Percentiles rank a stretch among this genome's conserved stretches.
Conservation (phyloP, 2,113 vertebrate species). For the Notiomystis cincta region DNA sequence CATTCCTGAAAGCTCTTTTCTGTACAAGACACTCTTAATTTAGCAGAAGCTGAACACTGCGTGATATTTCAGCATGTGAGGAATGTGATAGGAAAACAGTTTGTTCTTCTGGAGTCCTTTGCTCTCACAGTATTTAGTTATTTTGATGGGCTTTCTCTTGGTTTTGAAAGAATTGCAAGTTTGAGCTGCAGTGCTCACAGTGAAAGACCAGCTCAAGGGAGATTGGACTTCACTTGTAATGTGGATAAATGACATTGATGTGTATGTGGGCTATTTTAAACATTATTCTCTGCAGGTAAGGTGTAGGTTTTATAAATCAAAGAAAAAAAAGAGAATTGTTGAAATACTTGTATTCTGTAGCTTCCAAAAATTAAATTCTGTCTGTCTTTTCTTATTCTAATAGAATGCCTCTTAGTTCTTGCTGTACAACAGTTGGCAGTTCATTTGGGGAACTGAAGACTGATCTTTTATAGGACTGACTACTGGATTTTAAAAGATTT, state of each 20-base stretch:
- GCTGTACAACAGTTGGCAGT: not conserved
- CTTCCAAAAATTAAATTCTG: not conserved
- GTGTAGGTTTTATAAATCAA: not conserved
- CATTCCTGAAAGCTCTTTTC: not conserved
- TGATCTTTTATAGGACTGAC: not conserved
- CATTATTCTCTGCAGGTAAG: not conserved
- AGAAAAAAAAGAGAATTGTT: not conserved
- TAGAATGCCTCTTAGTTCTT: not conserved
- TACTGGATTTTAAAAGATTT: not conserved
- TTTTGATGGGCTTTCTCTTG: not conserved
- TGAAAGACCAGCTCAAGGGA: not conserved
- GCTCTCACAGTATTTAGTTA: not conserved
- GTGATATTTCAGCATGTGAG: not conserved
- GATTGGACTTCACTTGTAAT: not conserved
- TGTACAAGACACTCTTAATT: not conserved
- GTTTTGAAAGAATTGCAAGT: not conserved
- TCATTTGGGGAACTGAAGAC: not conserved
- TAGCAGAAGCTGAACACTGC: not conserved
- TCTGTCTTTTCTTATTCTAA: not conserved
- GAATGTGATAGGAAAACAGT: not conserved
- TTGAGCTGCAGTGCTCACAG: not conserved
- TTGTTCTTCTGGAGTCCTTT: not conserved
- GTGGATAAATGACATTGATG: not conserved
- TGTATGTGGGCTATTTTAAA: not conserved
- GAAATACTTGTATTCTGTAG: not conserved